Conservation (phyloP, 2,888 invertebrate species). For the Lissocephala sabroskyi region DNA sequence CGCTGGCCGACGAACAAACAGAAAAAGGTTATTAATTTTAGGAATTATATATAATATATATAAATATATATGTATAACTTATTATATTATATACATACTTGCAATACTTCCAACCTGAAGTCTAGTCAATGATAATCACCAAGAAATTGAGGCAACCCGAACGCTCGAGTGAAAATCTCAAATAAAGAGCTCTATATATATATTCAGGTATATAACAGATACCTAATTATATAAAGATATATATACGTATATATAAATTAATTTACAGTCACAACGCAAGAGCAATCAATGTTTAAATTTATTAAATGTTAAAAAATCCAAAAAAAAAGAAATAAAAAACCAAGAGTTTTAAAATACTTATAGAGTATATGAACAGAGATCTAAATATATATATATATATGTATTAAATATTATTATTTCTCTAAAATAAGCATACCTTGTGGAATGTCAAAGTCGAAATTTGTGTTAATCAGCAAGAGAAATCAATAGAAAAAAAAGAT, state of each 20-base stretch:
- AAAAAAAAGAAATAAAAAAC: conserved; percentile 14
- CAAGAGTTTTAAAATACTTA: too few relatives aligned
- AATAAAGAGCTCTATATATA: conserved; percentile 12
- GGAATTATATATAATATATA: conserved; percentile 12
- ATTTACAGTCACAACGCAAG: conserved; percentile 57
- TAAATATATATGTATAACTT: conserved; percentile 12
- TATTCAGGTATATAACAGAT: conserved; percentile 34
- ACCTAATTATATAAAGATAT: conserved; percentile 31
- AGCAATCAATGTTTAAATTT: conserved; percentile 59
- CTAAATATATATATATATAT: too few relatives aligned
- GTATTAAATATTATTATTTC: too few relatives aligned
- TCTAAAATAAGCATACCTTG: too few relatives aligned
- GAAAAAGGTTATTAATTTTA: conserved; percentile 8
- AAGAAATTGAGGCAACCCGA: too few relatives aligned
- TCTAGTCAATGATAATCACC: conserved; percentile 36
- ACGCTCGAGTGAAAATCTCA: too few relatives aligned
- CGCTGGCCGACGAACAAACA: conserved; percentile 57
- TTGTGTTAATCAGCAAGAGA: too few relatives aligned
- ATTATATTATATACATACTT: too few relatives aligned
- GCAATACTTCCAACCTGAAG: too few relatives aligned
- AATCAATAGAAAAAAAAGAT: too few relatives aligned
- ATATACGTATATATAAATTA: conserved; percentile 32
- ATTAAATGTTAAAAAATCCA: conserved; percentile 46
- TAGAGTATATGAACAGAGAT: too few relatives aligned
- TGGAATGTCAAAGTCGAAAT: too few relatives aligned